Base-by-base conservation (phyloP, 2,797 vertebrate species). In the Cygnus olor region DNA sequence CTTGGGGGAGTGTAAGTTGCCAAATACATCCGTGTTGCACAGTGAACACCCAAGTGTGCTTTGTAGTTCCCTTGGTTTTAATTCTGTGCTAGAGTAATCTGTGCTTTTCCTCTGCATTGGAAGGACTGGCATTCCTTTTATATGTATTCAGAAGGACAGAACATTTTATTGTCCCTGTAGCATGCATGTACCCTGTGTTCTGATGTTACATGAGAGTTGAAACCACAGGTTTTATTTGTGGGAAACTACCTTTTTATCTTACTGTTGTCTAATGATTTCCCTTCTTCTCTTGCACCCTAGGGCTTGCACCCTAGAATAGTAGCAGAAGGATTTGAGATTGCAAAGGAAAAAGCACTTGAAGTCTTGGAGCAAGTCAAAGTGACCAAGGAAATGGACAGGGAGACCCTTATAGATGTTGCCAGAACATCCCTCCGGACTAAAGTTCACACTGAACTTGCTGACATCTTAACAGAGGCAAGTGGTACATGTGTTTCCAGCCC, bases 221-320 rank as follows among this genome's bases (percentile, higher is more conserved):
- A 71, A n/a, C 12, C 12, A 27, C 1, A 1, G 18, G 7, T 70
- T 88, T 40, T 14, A 0, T 4, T 51, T 49, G 16, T 70, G 53
- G 19, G 4, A 51, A 86, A 27, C 10, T 12, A 20, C 3, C 1
- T 0, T 34, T 53, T 65, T 68, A 2, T 20, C 11, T 86, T 63
- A 42, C 27, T 42, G 0, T 4, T 68, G 6, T 5, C 7, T 71
- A 40, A 20, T 4, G 3, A 12, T 42, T 64, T 69, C 7, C 32
- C 32, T 56, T 63, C 17, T 80, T 54, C 2, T 53, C 30, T 82
- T 83, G 57, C 51, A 4, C 40, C 47, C 47, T 66, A 99, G 99
- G 99, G 99, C 58, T 98, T 99, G 95, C 99, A 99, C 95, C 99
- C 99, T 70, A 98, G 99, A 96, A 99, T 99, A 94, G 97, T 99